These are phyloP conservation scores for Calosoma granatense DNA, from an alignment of 1,140 invertebrate species.

Conservation along the genomic window DNA sequence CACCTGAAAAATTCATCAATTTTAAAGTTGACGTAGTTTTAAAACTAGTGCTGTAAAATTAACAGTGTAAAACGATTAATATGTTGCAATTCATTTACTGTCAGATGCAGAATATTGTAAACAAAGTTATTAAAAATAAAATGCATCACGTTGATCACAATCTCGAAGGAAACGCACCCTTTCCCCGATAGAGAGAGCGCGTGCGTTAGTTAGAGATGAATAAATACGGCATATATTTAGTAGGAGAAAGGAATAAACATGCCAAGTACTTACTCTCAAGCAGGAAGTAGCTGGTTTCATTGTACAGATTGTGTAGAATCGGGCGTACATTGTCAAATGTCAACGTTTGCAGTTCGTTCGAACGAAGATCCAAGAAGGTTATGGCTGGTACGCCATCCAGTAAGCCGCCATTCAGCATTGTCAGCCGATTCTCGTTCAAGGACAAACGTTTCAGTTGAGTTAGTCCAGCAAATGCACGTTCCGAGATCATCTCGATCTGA, in stretches of 20 bases:
- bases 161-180: no score
- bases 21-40: no score
- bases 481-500: slow-evolving; percentile 50
- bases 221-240: no score
- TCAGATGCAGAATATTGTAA: no score
- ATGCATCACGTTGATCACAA: no score
- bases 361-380: slow-evolving; percentile 57
- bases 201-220: no score
- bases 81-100: no score
- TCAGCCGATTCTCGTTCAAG: slow-evolving; percentile 62
- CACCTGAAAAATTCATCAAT: no score
- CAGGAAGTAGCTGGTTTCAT: slow-evolving; percentile 55
- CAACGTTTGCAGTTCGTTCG: slow-evolving; percentile 61
- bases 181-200: no score
- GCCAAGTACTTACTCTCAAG: slow-evolving; percentile 56
- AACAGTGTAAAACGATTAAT: no score
- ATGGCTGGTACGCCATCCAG: slow-evolving; percentile 53
- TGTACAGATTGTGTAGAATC: slow-evolving; percentile 58
- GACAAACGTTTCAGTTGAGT: slow-evolving; percentile 52
- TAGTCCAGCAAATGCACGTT: slow-evolving; percentile 59
- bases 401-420: slow-evolving; percentile 48
- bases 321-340: slow-evolving; percentile 60
- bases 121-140: no score
- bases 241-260: neutral
- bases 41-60: no score